Evolutionary conservation across 2,797 vertebrate genomes (phyloP), one percentile per base, ranked within the genome.

Genomic region (Micropoecilia bifurca): DNA sequence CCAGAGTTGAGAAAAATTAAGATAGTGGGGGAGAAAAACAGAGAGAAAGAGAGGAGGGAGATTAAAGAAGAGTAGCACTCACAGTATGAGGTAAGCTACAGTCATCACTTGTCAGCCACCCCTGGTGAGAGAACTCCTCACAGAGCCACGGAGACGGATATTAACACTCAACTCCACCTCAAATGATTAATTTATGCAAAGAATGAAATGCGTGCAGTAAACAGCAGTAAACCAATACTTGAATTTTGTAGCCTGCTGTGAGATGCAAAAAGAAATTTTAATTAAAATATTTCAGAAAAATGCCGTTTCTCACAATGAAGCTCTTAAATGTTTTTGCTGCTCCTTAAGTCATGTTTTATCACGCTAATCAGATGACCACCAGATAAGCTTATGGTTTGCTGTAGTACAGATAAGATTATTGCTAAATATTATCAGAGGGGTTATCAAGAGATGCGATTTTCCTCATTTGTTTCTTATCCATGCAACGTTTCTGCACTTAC

Each of bases 1-100:
- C 95, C 93, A 93, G 89, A 89, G 90, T 90, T 93, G 90, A 93
- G 91, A 87, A 86, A 94, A 94, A 94, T 93, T 91, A 92, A 91
- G 90, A 94, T 92, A 85, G 90, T 81, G 84, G 48, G 85, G 36
- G 80, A 84, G 82, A 85, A 71, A 90, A 87, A 92, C 79, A 92
- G 78, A 86, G 84, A 87, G 76, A 88, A 85, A 88, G 74, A 87
- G 87, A 84, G 66, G 80, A 83, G 87, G 80, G 78, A 89, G 94
- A 94, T 93, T 93, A 94, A 92, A 93, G 96, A 93, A 95, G 92
- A 84, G 92, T 87, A 88, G 94, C 94, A 93, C 79, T 90, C 91
- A 41, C 92, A 91, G 93, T 94, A 88, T 94, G 93, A 90, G 91
- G 89, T 94, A 95, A 95, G 92, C 90, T 85, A 88, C 92, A 92